Conservation (phyloP, 2,797 vertebrate genomes). For the Merluccius polli region DNA sequence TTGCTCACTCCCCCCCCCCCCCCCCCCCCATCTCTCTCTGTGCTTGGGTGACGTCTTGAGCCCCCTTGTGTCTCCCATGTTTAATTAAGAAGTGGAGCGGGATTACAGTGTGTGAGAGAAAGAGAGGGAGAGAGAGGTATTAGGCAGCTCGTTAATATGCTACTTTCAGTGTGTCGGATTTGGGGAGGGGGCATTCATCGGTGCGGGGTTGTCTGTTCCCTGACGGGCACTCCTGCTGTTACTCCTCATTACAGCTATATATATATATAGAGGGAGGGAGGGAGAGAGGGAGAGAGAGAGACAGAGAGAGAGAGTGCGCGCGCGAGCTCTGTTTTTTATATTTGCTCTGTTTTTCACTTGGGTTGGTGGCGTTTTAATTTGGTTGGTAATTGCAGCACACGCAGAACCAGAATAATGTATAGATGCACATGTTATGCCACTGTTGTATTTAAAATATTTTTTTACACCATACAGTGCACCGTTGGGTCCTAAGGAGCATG, state of each 20-base stretch:
- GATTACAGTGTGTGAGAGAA: constrained; percentile 36
- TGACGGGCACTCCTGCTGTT: background rate
- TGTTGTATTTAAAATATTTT: too few relatives aligned
- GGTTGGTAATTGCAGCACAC: too few relatives aligned
- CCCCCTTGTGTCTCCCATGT: constrained; percentile 39
- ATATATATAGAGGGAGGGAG: background rate
- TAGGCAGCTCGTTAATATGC: background rate
- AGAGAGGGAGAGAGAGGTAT: background rate
- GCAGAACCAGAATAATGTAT: too few relatives aligned
- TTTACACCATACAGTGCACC: too few relatives aligned
- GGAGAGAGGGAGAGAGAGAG: too few relatives aligned
- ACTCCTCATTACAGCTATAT: background rate
- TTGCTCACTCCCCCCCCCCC: background rate
- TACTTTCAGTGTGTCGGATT: background rate
- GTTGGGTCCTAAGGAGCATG: too few relatives aligned
- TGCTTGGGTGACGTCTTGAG: constrained; percentile 3
- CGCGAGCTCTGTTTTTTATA: too few relatives aligned
- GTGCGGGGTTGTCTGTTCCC: background rate
- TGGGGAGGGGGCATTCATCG: too few relatives aligned
- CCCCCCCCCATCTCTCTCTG: background rate
- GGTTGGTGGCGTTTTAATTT: too few relatives aligned
- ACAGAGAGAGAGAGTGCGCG: too few relatives aligned
- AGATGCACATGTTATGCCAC: too few relatives aligned
- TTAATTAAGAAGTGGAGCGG: constrained; percentile 64
- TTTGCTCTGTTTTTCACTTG: background rate